phyloP scores from a whole-genome alignment of 2,113 vertebrate genomes.

The Meriones unguiculatus region DNA sequence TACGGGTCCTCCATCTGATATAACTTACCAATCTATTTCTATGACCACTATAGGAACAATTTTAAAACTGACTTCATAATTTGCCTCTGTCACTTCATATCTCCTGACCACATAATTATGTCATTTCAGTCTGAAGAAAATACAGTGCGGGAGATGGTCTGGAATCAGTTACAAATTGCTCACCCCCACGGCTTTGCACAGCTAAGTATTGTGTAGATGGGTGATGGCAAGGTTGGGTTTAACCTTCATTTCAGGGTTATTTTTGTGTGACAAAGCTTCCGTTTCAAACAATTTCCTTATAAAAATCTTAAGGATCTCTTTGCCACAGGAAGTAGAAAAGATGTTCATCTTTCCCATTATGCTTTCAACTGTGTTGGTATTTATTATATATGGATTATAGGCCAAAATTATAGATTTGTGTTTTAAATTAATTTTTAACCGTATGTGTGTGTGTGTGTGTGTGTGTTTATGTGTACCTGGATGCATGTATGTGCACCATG shows the following conservation, averaged over 20 bases:
- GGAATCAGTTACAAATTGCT: constrained; percentile 9
- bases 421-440: background rate
- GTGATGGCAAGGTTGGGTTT: background rate
- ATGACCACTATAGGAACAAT: constrained; percentile 50
- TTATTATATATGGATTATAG: background rate
- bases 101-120: background rate
- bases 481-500: no score
- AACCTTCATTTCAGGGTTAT: background rate
- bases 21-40: constrained; percentile 45
- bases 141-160: background rate
- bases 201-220: background rate
- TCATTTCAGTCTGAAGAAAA: background rate
- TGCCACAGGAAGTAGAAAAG: background rate
- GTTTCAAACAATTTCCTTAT: background rate
- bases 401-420: background rate
- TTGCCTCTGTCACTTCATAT: background rate
- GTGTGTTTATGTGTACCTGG: background rate
- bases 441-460: background rate
- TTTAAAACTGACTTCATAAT: constrained; percentile 4
- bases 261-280: constrained; percentile 9
- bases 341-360: background rate
- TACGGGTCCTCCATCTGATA: background rate
- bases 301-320: background rate
- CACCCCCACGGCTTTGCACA: background rate
- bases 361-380: background rate